phyloP scores from a whole-genome alignment of 1,140 invertebrate genomes.

The Drosophila fuyamai region DNA sequence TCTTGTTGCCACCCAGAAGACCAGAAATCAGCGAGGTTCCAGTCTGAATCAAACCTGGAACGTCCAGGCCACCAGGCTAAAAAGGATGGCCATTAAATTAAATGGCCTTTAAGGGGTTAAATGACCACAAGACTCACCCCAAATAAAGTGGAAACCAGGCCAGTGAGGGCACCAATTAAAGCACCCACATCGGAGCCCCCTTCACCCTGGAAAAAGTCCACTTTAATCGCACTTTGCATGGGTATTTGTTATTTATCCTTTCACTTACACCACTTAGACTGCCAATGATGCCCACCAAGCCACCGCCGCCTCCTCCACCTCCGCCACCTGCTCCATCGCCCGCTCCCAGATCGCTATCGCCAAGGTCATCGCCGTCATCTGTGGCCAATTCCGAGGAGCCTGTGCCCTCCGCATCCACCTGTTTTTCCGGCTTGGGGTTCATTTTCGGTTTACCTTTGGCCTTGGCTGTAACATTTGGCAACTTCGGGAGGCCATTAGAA shows the following conservation, averaged over 20 bases:
- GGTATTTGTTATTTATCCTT: background rate
- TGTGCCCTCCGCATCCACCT: slow-evolving; percentile 1
- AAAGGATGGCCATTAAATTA: background rate
- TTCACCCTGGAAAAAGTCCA: slow-evolving; percentile 58
- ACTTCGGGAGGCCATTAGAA: slow-evolving; percentile 49
- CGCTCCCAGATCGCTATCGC: slow-evolving; percentile 65
- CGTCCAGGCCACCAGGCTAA: slow-evolving; percentile 84
- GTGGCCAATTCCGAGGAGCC: slow-evolving; percentile 36
- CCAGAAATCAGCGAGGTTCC: slow-evolving; percentile 80
- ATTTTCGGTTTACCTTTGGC: slow-evolving; percentile 17
- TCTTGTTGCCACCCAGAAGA: slow-evolving; percentile 84
- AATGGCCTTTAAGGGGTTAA: too few relatives aligned
- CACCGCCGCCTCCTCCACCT: slow-evolving; percentile 59
- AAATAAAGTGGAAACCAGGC: slow-evolving; percentile 85
- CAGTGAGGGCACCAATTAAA: slow-evolving; percentile 84
- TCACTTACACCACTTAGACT: slow-evolving; percentile 85
- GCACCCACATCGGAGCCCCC: slow-evolving; percentile 84
- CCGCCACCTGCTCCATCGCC: slow-evolving; percentile 61
- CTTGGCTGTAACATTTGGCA: slow-evolving; percentile 63
- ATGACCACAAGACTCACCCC: slow-evolving; percentile 80
- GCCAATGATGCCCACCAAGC: slow-evolving; percentile 85
- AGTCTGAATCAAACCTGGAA: slow-evolving; percentile 78
- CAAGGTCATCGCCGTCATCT: slow-evolving; percentile 19
- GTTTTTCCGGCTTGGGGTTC: slow-evolving; percentile 39
- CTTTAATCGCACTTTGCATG: background rate